A percentile compares a stretch with the other conserved stretches of the same genome.
These are phyloP conservation scores for Tamias sibiricus DNA, from an alignment of 2,113 vertebrate genomes.

Conservation along the genomic window DNA sequence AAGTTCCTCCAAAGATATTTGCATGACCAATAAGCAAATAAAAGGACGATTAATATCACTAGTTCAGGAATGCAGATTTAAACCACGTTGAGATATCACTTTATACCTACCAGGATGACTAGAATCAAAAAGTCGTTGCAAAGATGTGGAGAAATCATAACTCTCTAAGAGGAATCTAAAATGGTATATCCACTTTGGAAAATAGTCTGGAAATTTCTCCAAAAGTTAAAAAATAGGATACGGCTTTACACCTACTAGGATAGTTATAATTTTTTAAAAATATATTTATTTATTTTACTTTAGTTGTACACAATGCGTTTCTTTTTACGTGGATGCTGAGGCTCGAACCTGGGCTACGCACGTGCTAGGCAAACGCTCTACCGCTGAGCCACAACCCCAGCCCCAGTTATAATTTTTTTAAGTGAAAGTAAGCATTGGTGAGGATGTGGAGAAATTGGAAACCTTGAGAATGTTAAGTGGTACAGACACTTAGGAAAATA, in stretches of 20 bases:
- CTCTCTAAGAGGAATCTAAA: not conserved
- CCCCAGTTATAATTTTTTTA: not conserved
- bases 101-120: not conserved
- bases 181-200: not conserved
- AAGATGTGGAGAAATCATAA: not conserved
- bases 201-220: not conserved
- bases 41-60: not conserved
- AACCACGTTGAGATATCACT: not conserved
- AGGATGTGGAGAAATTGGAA: not conserved
- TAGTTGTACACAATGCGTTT: no score
- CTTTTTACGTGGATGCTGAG: no score
- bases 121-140: not conserved
- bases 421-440: not conserved
- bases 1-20: not conserved
- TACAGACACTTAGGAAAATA: not conserved
- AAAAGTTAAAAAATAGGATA: conserved; percentile 9
- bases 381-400: no score
- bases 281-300: no score
- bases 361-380: no score
- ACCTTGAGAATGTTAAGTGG: not conserved
- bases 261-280: not conserved
- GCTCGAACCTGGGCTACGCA: no score
- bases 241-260: not conserved
- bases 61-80: not conserved
- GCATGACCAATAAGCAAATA: not conserved